Base-by-base conservation (phyloP, 35 echinoderm and acorn worm genomes). In the Eucidaris tribuloides region DNA sequence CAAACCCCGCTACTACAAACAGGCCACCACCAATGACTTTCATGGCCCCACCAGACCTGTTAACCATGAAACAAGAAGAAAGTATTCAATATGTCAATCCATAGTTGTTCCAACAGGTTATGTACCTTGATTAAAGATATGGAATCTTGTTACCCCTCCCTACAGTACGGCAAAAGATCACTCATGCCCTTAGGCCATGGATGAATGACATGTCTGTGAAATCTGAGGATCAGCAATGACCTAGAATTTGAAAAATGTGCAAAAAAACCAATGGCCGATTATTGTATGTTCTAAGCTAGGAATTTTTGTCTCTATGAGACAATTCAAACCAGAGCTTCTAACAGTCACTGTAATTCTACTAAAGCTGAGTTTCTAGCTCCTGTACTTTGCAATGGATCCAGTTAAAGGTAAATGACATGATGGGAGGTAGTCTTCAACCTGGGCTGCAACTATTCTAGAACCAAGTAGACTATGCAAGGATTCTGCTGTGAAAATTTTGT, bases 11-110 rank as follows among this genome's bases (percentile, higher is more conserved):
- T 63, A 79, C 62, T 18, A 99, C 44, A 64, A 99, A 24, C 0
- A 93, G 36, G 41, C 49, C 56, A 39, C 87, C 96, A 42, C 80
- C 81, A 25, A 93, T 71, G 46, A 99, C 57, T 80, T 99, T 99
- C 40, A 93, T 39, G 9, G 65, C 65, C 22, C 96, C 65, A 25
- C 93, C 79, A 64, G 93, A 96, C 79, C 89, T 96, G 27, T 19
- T 35, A 19, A 70, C 5, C 44, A 76, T 82, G 7, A 65, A 76
- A 55, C 71, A 62, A 58, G 42, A 25, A 85, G 13, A 29, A 43
- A 74, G 7, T 42, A 29, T 57, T 27, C 18, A 2, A 62, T 28
- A 82, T 31, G 17, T 7, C 14, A 18, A 55, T n/a, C 11, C 11
- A 14, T 55, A 55, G 11, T 55, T 55, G 50, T 14, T 14, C n/a